These are phyloP conservation scores for Tetrao urogallus DNA, from an alignment of 2,113 vertebrate genomes.

Conservation along the genomic window DNA sequence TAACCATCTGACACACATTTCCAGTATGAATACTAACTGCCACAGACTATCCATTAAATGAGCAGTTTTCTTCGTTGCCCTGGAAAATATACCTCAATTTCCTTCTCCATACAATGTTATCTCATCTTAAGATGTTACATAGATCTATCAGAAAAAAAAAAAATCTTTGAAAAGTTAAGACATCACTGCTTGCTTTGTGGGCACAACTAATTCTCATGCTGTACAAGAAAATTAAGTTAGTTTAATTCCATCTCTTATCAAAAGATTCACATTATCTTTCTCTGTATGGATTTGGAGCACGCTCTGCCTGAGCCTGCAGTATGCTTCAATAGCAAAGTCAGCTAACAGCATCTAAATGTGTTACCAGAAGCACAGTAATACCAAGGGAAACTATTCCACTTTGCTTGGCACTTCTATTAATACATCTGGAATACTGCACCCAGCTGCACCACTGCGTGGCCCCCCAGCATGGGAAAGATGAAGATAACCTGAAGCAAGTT, in stretches of 20 bases:
- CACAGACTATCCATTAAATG: background rate
- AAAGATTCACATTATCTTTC: accelerated
- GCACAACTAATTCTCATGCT: background rate
- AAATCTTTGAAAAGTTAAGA: background rate
- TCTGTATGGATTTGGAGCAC: background rate
- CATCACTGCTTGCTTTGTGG: background rate
- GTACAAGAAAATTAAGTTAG: background rate
- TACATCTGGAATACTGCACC: background rate
- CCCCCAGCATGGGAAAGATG: accelerated
- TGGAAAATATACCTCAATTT: background rate
- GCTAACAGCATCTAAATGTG: background rate
- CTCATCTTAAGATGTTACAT: background rate
- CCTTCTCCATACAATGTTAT: background rate
- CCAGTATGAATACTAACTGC: background rate
- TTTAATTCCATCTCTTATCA: background rate
- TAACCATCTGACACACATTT: background rate
- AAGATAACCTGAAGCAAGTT: background rate
- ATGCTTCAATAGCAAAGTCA: background rate
- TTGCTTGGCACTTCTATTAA: background rate
- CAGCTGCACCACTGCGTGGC: background rate
- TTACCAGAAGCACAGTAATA: background rate
- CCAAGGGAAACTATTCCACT: background rate
- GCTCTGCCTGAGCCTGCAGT: accelerated
- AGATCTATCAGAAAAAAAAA: background rate
- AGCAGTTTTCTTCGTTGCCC: background rate